These are phyloP conservation scores for Bombylius discolor DNA, from an alignment of 2,888 invertebrate species.

Conservation along the genomic window DNA sequence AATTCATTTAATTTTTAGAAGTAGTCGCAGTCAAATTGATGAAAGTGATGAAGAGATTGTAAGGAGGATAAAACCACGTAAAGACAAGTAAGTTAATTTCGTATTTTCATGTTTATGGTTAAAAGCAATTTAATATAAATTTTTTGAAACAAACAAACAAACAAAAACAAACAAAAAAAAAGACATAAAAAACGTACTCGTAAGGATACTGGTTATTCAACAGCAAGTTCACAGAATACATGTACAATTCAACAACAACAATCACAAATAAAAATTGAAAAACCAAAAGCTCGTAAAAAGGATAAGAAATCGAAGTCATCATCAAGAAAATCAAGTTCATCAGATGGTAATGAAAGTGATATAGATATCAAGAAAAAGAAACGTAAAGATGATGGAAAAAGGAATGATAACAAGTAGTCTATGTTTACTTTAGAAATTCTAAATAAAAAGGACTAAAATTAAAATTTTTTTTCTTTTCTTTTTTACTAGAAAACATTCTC, in stretches of 20 bases:
- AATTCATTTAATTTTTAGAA: not conserved
- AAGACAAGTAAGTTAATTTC: no score
- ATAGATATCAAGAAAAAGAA: slow-evolving; percentile 6
- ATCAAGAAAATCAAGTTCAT: slow-evolving; percentile 16
- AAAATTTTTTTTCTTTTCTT: not conserved
- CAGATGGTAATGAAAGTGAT: slow-evolving; percentile 2
- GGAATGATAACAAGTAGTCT: not conserved
- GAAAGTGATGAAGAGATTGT: slow-evolving; percentile 8
- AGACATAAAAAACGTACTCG: slow-evolving; percentile 26
- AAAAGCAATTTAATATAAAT: no score
- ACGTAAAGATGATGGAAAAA: not conserved
- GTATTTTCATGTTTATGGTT: no score
- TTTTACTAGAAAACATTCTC: slow-evolving; percentile 2
- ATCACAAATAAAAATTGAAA: slow-evolving; percentile 16
- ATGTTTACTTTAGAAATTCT: not conserved
- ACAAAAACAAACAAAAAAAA: no score
- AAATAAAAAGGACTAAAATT: not conserved
- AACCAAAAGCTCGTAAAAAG: slow-evolving; percentile 24
- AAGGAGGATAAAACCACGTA: not conserved
- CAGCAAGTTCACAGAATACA: slow-evolving; percentile 45
- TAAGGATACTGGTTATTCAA: slow-evolving; percentile 57
- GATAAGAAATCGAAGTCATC: slow-evolving; percentile 30
- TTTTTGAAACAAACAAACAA: no score
- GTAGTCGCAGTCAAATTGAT: not conserved
- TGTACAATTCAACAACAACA: not conserved